A percentile compares a stretch with the other conserved stretches of the same genome.
Evolutionary conservation across 2,888 invertebrate species (phyloP).

Genomic region (Epinotia ramella): DNA sequence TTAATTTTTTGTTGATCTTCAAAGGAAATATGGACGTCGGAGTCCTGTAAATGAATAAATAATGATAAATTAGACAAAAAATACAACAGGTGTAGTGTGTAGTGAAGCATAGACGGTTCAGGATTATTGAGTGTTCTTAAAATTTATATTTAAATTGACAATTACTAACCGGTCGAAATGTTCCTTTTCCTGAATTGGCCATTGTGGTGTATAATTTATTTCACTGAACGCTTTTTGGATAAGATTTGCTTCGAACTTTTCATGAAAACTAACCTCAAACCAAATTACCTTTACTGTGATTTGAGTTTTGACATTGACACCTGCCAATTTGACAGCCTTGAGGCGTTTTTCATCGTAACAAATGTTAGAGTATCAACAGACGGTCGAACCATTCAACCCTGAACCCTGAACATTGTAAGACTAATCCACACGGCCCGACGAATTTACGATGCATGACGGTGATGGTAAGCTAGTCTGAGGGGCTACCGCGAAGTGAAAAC

Average conservation of each 20-base stretch:
- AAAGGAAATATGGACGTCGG: constrained; percentile 96
- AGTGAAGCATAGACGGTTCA: neutral
- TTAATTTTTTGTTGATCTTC: constrained; percentile 99
- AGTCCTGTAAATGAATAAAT: constrained; percentile 84
- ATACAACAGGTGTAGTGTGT: constrained; percentile 29
- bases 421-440: too few relatives aligned
- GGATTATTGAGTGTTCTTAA: neutral
- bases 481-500: too few relatives aligned
- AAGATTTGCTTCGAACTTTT: neutral
- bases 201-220: constrained; percentile 51
- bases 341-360: neutral
- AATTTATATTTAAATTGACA: neutral
- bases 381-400: too few relatives aligned
- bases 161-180: constrained; percentile 88
- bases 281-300: neutral
- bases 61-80: constrained; percentile 8
- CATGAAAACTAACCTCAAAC: constrained; percentile 15
- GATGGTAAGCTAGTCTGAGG: too few relatives aligned
- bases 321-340: neutral
- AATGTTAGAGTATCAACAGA: too few relatives aligned
- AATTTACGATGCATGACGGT: too few relatives aligned
- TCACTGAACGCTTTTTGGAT: neutral
- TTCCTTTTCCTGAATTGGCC: constrained; percentile 85
- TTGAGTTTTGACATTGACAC: constrained; percentile 4
- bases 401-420: too few relatives aligned